phyloP scores from a whole-genome alignment of 2,888 invertebrate genomes.

The Cephus sareptanus region DNA sequence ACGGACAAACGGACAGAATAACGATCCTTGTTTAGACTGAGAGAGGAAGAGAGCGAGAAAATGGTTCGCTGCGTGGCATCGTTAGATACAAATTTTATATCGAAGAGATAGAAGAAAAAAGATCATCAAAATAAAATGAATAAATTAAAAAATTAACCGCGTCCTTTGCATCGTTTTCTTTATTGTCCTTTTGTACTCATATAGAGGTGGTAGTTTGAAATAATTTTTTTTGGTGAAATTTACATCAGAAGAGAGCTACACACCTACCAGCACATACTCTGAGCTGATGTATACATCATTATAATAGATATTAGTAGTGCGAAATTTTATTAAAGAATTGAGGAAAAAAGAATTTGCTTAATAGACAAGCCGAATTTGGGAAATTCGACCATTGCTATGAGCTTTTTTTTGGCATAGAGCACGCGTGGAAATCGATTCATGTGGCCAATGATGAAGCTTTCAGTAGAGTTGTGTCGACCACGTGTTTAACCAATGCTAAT shows the following conservation, averaged over 20 bases:
- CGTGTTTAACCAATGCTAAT: too few species aligned
- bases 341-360: too few species aligned
- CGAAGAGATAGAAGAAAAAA: conserved; percentile 58
- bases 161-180: background rate
- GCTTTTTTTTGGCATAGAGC: too few species aligned
- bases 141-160: conserved; percentile 54
- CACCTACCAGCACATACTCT: background rate
- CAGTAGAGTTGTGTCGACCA: too few species aligned
- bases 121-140: conserved; percentile 61
- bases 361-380: too few species aligned
- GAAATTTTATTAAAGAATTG: too few species aligned
- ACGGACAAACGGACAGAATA: conserved; percentile 40
- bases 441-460: too few species aligned
- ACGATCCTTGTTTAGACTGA: conserved; percentile 41
- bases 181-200: background rate
- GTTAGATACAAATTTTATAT: conserved; percentile 66
- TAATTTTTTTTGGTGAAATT: background rate
- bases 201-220: background rate
- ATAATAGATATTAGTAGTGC: background rate
- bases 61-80: conserved; percentile 63
- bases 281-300: background rate
- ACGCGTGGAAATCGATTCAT: too few species aligned
- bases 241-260: background rate
- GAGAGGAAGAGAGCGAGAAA: conserved; percentile 33
- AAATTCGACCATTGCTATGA: background rate